phyloP scores from a whole-genome alignment of 2,797 vertebrate genomes.

The Eleutherodactylus coqui region DNA sequence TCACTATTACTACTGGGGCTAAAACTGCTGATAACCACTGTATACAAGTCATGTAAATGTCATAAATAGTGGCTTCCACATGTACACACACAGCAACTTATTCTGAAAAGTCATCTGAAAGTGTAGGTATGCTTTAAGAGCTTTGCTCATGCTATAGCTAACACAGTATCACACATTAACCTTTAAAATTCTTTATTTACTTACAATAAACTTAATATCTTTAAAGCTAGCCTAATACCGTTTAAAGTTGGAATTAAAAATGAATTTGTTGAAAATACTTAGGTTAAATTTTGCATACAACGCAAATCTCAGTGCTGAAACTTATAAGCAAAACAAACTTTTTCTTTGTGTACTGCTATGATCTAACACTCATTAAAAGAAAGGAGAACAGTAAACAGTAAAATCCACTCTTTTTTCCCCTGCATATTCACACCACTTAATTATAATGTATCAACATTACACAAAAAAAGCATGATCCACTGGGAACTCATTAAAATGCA shows the following conservation, averaged over 20 bases:
- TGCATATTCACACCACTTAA: background rate
- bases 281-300: background rate
- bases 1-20: no score
- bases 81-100: no score
- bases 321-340: background rate
- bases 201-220: no score
- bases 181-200: no score
- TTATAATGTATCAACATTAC: slow-evolving; percentile 29
- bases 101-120: no score
- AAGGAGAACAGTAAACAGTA: background rate
- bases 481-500: slow-evolving; percentile 44
- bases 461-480: slow-evolving; percentile 1
- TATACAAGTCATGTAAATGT: no score
- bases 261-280: background rate
- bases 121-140: no score
- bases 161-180: no score
- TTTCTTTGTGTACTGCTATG: background rate
- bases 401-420: background rate
- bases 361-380: background rate
- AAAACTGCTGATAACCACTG: no score
- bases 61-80: no score
- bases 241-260: background rate
- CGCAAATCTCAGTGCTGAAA: background rate
- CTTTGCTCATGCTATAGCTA: no score
- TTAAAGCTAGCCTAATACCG: background rate